phyloP scores from a whole-genome alignment of 2,888 invertebrate genomes.

The Elegia similella region DNA sequence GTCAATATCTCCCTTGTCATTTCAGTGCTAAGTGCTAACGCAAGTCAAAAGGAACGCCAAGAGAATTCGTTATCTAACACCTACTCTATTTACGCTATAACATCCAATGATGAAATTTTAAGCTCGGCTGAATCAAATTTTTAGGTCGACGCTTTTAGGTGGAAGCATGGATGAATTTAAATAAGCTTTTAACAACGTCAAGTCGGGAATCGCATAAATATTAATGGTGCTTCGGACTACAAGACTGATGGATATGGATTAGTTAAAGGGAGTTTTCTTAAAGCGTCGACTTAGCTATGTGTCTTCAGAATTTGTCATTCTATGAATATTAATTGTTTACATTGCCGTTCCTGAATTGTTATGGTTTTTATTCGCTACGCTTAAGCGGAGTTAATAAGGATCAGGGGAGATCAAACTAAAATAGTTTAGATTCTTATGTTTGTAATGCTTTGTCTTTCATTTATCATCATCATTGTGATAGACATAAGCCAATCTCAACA shows the following conservation, averaged over 20 bases:
- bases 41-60: slow-evolving; percentile 8
- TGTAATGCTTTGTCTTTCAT: too few relatives aligned
- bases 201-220: slow-evolving; percentile 71
- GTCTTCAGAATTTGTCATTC: slow-evolving; percentile 28
- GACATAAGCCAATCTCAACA: too few relatives aligned
- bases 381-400: neutral
- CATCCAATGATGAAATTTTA: slow-evolving; percentile 52
- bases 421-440: too few relatives aligned
- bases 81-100: slow-evolving; percentile 31
- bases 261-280: slow-evolving; percentile 43
- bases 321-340: slow-evolving; percentile 50
- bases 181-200: slow-evolving; percentile 68
- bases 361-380: neutral
- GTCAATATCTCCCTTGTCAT: neutral
- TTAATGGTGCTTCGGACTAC: slow-evolving; percentile 60
- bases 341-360: slow-evolving; percentile 24
- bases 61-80: slow-evolving; percentile 33
- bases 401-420: too few relatives aligned
- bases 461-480: too few relatives aligned
- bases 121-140: slow-evolving; percentile 57
- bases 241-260: slow-evolving; percentile 66
- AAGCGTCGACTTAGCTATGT: slow-evolving; percentile 36
- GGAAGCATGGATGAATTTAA: slow-evolving; percentile 71
- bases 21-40: neutral
- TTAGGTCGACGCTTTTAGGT: slow-evolving; percentile 62